A percentile compares a stretch with the other conserved stretches of the same genome.
Conservation (phyloP, 2,888 invertebrate species). For the Trachelus tabidus region DNA sequence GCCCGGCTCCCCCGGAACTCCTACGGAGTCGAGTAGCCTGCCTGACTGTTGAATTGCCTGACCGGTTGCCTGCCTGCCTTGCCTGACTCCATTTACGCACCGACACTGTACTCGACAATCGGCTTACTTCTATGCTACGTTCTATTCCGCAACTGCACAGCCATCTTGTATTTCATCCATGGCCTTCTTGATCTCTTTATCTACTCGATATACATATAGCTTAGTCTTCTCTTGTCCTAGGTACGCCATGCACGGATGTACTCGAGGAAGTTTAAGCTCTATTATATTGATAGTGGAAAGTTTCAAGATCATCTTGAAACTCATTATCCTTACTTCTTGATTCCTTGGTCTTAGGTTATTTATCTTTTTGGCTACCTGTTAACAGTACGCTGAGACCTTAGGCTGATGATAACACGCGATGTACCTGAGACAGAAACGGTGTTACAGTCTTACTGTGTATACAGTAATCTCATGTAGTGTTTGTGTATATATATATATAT, state of each 20-base stretch:
- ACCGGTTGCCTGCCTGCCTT: slow-evolving; percentile 18
- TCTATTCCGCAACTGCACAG: background rate
- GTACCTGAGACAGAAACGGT: background rate
- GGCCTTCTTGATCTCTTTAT: background rate
- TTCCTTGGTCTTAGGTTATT: background rate
- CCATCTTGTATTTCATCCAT: background rate
- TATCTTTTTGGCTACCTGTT: too few species aligned
- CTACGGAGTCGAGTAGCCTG: slow-evolving; percentile 21
- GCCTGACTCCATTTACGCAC: slow-evolving; percentile 16
- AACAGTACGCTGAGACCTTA: background rate
- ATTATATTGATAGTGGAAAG: background rate
- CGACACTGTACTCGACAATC: slow-evolving; percentile 11
- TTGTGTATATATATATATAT: too few species aligned
- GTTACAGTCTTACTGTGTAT: background rate
- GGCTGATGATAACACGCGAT: background rate
- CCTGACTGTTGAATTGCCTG: slow-evolving; percentile 26
- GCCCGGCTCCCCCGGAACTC: slow-evolving; percentile 53
- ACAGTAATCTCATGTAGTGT: background rate
- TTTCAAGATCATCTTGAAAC: background rate
- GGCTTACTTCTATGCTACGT: background rate
- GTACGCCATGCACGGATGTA: background rate
- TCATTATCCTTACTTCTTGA: background rate
- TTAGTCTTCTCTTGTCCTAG: background rate
- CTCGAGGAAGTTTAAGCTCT: background rate
- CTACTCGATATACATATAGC: background rate